Base-by-base conservation (phyloP, 1,140 invertebrate species). In the Ruditapes philippinarum region DNA sequence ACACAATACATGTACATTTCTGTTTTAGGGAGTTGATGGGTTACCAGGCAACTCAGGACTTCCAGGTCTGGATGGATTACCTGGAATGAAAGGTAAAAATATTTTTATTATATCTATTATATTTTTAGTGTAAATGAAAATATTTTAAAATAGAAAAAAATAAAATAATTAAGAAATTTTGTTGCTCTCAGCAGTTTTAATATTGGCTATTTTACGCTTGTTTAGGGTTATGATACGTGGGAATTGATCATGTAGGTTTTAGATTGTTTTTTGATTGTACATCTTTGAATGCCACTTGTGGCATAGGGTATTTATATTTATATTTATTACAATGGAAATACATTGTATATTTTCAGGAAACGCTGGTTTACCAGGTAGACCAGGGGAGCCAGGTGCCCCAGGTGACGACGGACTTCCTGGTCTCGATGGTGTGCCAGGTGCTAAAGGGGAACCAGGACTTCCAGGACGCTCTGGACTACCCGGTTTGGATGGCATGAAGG, bases 381-480 rank as follows among this genome's bases (percentile, higher is more conserved):
- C 81, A 31, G 89, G 85, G 28, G 70, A 89, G n/a, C 78, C 86
- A 74, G 94, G 94, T 54, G 28, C 28, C 14, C 86, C 78, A 25
- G 92, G 92, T 19, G 73, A 83, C 0, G 86, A 89, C 68, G 92
- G 92, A n/a, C 51, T 84, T 0, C 84, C 86, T 12, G 88, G 88
- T 70, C 68, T 83, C 12, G 73, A 85, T 84, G 89, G 91, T 54
- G 40, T 73, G 14, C 74, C 86, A 31, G 91, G 91, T 28, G 40
- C 70, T 5, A 97, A 97, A n/a, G 93, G 93, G n/a, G 82, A 89
- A 54, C 88, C 89, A 80, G 93, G 94, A 36, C 22, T 79, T 0
- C 87, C 91, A n/a, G 95, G 94, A 40, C 62, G 86, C 31, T 42
- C 92, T 14, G 95, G 95, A 74, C 76, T 79, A 19, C 90, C 88